Evolutionary conservation across 2,888 invertebrate genomes (phyloP), one percentile per base, ranked within the genome.

Genomic region (Drosophila kanekoi): DNA sequence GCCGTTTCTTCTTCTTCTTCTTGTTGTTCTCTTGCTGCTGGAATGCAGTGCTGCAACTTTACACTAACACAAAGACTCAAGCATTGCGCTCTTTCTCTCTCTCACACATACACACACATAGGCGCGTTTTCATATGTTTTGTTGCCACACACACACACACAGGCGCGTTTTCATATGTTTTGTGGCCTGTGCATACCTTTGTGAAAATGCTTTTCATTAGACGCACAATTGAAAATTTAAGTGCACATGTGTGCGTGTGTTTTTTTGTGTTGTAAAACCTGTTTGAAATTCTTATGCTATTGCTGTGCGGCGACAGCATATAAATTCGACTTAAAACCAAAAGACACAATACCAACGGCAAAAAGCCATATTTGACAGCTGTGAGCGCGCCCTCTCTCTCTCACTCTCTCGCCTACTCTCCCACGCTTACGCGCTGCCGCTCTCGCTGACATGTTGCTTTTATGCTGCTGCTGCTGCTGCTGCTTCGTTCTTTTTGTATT

Each of bases 41-140:
- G 89, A 89, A 89, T 89, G 89, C 76, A 71, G 89, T 89, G 83
- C 78, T 87, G 82, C 89, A 78, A 90, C 88, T 88, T 85, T 80
- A 76, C 66, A 76, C 35, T 70, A n/a, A 79, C 51, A 48, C 49
- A 20, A 11, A 10, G 35, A 18, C 41, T 43, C n/a, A 32, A 5
- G 32, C 41, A 16, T 53, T n/a, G 23, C 9, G 14, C 23, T n/a
- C 63, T 32, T 44, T 41, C 40, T n/a, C 18, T 28, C 40, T 18
- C 32, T 3, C 18, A 23, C 43, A 14, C n/a, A n/a, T n/a, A n/a
- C n/a, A n/a, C 64, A 70, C 62, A 65, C 62, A 44, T 37, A 51
- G 33, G 62, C 14, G 45, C 20, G 49, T 18, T 52, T 59, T 68
- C 63, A 57, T 75, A 65, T 79, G 79, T 72, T 72, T 68, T 62